Evolutionary conservation across 2,888 invertebrate genomes (phyloP).

Genomic region (Pseudeuparius sepicola): DNA sequence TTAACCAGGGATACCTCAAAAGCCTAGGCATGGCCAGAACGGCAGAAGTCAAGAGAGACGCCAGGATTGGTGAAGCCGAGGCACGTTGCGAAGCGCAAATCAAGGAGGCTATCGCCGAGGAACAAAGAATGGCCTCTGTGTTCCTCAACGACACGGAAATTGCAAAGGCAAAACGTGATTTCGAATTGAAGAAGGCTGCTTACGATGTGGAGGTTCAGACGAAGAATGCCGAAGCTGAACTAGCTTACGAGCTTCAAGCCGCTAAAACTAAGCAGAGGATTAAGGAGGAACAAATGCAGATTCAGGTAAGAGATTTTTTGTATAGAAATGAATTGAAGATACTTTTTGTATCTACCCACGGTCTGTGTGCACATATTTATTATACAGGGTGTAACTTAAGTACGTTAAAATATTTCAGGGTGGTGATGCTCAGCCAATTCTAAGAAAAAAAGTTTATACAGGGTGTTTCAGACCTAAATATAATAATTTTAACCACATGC

Average conservation of each 20-base stretch:
- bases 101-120: slow-evolving; percentile 92
- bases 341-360: too few species aligned
- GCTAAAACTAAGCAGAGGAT: slow-evolving; percentile 87
- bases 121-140: slow-evolving; percentile 89
- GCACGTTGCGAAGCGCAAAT: slow-evolving; percentile 86
- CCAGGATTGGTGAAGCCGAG: slow-evolving; percentile 94
- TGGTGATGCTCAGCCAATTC: too few species aligned
- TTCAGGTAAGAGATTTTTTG: slow-evolving; percentile 51
- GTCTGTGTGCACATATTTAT: too few species aligned
- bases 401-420: too few species aligned
- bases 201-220: slow-evolving; percentile 97
- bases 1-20: slow-evolving; percentile 90
- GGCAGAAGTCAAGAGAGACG: slow-evolving; percentile 91
- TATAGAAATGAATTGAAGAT: too few species aligned
- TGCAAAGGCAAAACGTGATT: slow-evolving; percentile 92
- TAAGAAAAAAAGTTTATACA: too few species aligned
- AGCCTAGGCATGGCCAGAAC: slow-evolving; percentile 92
- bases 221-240: slow-evolving; percentile 85
- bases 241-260: slow-evolving; percentile 88
- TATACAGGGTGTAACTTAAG: too few species aligned
- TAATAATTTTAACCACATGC: too few species aligned
- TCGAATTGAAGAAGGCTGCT: slow-evolving; percentile 92
- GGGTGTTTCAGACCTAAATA: too few species aligned
- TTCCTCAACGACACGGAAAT: slow-evolving; percentile 95
- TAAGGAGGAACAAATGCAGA: slow-evolving; percentile 97